Base-by-base conservation (phyloP, 2,113 vertebrate species). In the Phrynosoma blainvillii region DNA sequence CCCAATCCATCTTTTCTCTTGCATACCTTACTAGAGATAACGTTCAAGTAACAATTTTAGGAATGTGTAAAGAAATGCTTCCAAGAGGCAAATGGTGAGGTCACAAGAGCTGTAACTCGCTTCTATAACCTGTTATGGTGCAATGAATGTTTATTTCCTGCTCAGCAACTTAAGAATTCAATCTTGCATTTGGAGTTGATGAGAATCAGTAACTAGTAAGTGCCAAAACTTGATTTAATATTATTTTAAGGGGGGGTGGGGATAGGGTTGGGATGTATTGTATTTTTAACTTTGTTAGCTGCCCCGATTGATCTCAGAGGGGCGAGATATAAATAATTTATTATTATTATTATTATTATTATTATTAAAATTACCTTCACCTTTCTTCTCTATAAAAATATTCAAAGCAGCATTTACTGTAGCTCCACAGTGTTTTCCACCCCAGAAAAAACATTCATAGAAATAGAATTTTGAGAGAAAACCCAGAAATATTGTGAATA, bases 31-130 rank as follows among this genome's bases (percentile, higher is more conserved):
- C 71, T 40, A 4, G 5, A 85, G 74, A 54, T 32, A 30, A 87
- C 71, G 20, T 5, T 74, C 4, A 85, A 68, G 23, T 70, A 89
- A 2, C 12, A 6, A 10, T 56, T 30, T 76, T 2, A 77, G 77
- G 78, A 70, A 68, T 1, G 20, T 36, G 32, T 36, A 47, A 23
- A 40, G 27, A 86, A 82, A 23, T 84, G 71, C 59, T 87, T 85
- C 66, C 85, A 83, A 82, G 47, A 87, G 85, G 1, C 78, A 89
- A 87, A 71, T 62, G 3, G 27, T 54, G 32, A 65, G 11, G 23
- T 59, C 70, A 87, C 74, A 25, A 74, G 59, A 27, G 27, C 12
- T 40, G 30, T 10, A 85, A 11, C 5, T 68, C 78, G 62, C 12
- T n/a, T 81, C 11, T 65, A 21, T 40, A 70, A 25, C 30, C 36